Conservation (phyloP, 2,113 vertebrate species). For the Axis porcinus region DNA sequence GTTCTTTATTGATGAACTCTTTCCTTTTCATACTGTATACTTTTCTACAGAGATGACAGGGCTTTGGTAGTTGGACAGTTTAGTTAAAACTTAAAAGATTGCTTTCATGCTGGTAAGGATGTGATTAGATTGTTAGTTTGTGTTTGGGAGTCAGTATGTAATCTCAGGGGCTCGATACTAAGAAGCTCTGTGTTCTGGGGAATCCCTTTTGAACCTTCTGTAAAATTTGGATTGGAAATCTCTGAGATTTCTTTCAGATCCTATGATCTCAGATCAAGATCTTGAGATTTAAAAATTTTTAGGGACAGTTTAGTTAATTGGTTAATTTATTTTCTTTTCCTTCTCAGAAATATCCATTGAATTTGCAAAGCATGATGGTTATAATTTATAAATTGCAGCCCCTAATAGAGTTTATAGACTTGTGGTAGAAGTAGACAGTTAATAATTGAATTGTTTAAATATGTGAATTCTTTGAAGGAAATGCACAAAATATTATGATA, state of each 20-base stretch:
- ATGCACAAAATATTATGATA: background rate
- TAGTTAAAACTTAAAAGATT: background rate
- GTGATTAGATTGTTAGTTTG: background rate
- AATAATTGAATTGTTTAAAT: background rate
- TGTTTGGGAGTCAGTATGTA: background rate
- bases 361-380: background rate
- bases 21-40: background rate
- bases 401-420: background rate
- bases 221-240: background rate
- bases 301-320: background rate
- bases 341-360: background rate
- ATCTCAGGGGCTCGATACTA: background rate
- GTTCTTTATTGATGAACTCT: background rate
- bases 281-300: background rate
- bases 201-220: background rate
- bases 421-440: background rate
- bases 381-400: background rate
- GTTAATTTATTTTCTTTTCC: background rate
- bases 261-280: background rate
- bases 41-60: background rate
- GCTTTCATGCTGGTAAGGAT: background rate
- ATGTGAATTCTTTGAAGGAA: constrained; percentile 11
- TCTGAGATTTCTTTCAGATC: constrained; percentile 1
- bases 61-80: constrained; percentile 2
- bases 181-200: background rate